Evolutionary conservation across 2,888 invertebrate species (phyloP), one percentile per base, ranked within the genome.

Genomic region (Thereva unica): DNA sequence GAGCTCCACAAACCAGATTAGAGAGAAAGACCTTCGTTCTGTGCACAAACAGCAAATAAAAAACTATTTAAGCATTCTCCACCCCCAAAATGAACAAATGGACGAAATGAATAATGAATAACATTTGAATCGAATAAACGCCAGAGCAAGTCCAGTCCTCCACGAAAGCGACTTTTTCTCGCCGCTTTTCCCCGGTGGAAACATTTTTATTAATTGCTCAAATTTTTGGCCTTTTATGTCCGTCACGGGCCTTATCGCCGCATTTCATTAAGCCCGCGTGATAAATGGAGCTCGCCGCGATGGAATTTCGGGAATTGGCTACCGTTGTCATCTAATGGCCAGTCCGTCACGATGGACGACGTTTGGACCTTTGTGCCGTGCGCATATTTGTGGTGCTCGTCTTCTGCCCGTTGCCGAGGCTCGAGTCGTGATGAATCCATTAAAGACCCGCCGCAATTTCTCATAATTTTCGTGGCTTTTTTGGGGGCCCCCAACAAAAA

Each of bases 391-490:
- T 23, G 23, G 23, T 23, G 23, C 2, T 23, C 23, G 67, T 71
- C 71, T 71, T 69, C 71, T 67, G 71, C 65, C 69, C 68, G 70
- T 71, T 69, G 69, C 70, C 67, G 68, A 71, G 66, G 69, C 35
- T 23, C 37, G 42, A 53, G 53, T 64, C 64, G 64, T 64, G 64
- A 64, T 64, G 64, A 64, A 64, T 64, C 64, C 64, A 64, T 64
- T 64, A 64, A 64, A 44, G 64, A 52, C 53, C 35, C 40, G 12
- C 23, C 50, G 64, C 53, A 64, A 64, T 64, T 64, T 64, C 64
- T 64, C 64, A 64, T 64, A 64, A 53, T 64, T 64, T 64, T 44
- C n/a, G 12, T 23, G 23, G 10, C 6, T 9, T 7, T 49, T 49
- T n/a, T 49, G 1, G 6, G 10, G 49, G 6, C 2, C 9, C 6